These are phyloP conservation scores for Nephila pilipes DNA, from an alignment of 1,140 invertebrate species.

Conservation along the genomic window DNA sequence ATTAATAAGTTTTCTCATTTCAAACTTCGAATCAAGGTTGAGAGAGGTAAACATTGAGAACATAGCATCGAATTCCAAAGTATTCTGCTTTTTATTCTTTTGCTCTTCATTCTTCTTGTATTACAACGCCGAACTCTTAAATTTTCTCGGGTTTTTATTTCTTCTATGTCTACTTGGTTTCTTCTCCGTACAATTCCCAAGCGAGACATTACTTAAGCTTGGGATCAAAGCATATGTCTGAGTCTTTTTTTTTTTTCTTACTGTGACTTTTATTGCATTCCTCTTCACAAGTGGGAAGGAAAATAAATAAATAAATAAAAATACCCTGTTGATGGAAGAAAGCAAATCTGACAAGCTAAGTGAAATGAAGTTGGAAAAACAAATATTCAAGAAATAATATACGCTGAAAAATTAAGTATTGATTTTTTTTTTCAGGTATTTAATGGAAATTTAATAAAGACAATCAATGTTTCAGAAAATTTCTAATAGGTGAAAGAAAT, in stretches of 20 bases:
- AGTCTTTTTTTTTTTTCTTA: background rate
- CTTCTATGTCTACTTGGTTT: background rate
- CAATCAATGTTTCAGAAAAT: too few species aligned
- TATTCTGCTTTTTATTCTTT: background rate
- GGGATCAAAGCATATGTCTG: background rate
- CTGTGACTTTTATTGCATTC: background rate
- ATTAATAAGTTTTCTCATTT: slow-evolving; percentile 12
- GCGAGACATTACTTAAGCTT: background rate
- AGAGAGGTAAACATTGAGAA: background rate
- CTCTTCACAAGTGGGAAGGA: background rate
- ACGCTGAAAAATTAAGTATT: too few species aligned
- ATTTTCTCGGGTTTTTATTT: slow-evolving; percentile 19
- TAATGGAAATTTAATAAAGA: too few species aligned
- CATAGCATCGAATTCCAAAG: background rate
- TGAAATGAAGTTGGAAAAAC: too few species aligned
- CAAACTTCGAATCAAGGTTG: background rate
- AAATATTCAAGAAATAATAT: too few species aligned
- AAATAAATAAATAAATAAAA: background rate
- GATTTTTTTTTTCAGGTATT: too few species aligned
- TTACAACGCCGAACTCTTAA: background rate
- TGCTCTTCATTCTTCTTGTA: background rate
- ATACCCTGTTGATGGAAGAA: background rate
- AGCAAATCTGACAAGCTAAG: background rate
- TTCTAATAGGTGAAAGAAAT: too few species aligned
- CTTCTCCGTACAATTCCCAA: background rate